Evolutionary conservation across 2,888 invertebrate species (phyloP), one percentile per base, ranked within the genome.

Genomic region (Oligia strigilis): DNA sequence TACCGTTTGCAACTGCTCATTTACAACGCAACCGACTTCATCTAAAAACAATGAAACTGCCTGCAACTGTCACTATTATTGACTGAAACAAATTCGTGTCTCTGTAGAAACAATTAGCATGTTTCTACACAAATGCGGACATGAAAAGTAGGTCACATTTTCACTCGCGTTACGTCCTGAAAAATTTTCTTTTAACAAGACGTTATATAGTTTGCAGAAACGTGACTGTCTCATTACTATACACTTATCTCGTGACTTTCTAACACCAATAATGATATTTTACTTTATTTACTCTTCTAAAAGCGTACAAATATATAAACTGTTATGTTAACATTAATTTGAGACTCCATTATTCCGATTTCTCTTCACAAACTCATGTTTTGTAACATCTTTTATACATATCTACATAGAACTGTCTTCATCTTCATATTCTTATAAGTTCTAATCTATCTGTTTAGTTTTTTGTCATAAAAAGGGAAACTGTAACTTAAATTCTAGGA

Each of bases 181-280:
- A 86, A 72, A 49, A 6, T 36, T 72, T 82, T 60, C 36, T 23
- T 43, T 46, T 36, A 70, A 74, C 6, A 67, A 64, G 23, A 80
- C 46, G 29, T 17, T 64, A n/a, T n/a, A n/a, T n/a, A 62, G 14
- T 75, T 72, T 36, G 29, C 64, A 52, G 78, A 89, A 89, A 72
- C 89, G 89, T 89, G 89, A 89, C 64, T 70, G 66, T 67, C 74
- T 55, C 67, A 81, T 89, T 82, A 90, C 66, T 40, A 36, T 75
- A 73, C 60, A 49, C 49, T 77, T 62, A 74, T 65, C n/a, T 82
- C 60, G 75, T 70, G 75, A 89, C 90, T 90, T 90, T 86, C 86
- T 84, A 82, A 79, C 67, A 80, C 66, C 62, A 71, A 72, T 79
- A 77, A 72, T 84, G 80, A 86, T 74, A 79, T 80, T 74, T 84